phyloP scores from a whole-genome alignment of 2,888 invertebrate species.

The Ectemnius continuus region DNA sequence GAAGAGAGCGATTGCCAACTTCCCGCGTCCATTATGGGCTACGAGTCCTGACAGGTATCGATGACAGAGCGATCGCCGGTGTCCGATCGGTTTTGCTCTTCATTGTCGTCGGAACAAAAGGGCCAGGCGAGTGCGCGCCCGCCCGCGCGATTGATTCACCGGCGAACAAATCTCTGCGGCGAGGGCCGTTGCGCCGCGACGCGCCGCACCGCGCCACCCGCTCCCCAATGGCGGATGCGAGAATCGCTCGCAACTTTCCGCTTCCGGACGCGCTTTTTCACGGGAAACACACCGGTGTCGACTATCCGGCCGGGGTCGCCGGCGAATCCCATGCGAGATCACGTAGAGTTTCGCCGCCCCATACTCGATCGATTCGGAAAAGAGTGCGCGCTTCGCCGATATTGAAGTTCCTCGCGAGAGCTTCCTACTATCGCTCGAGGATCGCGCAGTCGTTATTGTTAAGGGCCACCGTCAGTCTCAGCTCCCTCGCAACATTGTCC shows the following conservation, averaged over 20 bases:
- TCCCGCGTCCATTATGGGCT: conserved; percentile 39
- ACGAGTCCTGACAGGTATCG: conserved; percentile 54
- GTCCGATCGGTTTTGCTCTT: conserved; percentile 57
- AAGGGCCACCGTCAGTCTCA: too few relatives aligned
- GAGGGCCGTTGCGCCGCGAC: too few relatives aligned
- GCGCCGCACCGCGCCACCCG: background rate
- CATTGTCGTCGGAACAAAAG: conserved; percentile 60
- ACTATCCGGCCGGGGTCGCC: conserved; percentile 38
- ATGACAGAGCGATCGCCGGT: conserved; percentile 52
- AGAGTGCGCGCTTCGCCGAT: conserved; percentile 46
- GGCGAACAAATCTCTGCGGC: conserved; percentile 56
- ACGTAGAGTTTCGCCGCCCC: conserved; percentile 34
- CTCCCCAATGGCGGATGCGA: conserved; percentile 42
- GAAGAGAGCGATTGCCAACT: conserved; percentile 29
- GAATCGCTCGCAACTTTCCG: conserved; percentile 59
- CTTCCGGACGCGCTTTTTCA: conserved; percentile 58
- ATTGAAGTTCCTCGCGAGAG: conserved; percentile 46
- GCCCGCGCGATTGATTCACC: conserved; percentile 22
- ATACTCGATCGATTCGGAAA: conserved; percentile 45
- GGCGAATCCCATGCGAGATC: conserved; percentile 50
- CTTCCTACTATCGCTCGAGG: background rate
- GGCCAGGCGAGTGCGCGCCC: conserved; percentile 23
- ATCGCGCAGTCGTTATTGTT: conserved; percentile 21
- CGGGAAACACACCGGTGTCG: conserved; percentile 49
- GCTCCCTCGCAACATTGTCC: too few relatives aligned